These are phyloP conservation scores for Zapus hudsonius DNA, from an alignment of 2,113 vertebrate genomes.

Conservation along the genomic window DNA sequence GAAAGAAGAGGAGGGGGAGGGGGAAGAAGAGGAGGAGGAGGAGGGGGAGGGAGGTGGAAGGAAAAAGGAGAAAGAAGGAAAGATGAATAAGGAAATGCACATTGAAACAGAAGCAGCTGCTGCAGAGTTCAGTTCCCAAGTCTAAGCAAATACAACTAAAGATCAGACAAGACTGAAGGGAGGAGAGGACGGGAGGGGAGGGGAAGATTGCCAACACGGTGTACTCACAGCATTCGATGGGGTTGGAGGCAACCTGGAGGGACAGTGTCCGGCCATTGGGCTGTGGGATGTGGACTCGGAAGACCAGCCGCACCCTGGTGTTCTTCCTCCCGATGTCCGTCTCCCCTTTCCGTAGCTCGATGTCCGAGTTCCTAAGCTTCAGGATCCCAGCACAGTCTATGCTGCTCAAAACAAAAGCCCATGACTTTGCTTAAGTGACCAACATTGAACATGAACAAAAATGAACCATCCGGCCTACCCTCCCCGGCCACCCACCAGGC, in stretches of 20 bases:
- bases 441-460: background rate
- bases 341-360: slow-evolving; percentile 96
- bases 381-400: slow-evolving; percentile 97
- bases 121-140: too few species aligned
- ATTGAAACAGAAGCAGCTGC: background rate
- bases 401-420: slow-evolving; percentile 80
- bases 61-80: background rate
- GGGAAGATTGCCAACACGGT: background rate
- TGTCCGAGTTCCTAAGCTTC: slow-evolving; percentile 96
- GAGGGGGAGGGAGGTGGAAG: background rate
- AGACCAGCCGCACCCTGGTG: slow-evolving; percentile 94
- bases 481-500: too few species aligned
- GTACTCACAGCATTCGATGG: slow-evolving; percentile 97
- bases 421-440: background rate
- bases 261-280: slow-evolving; percentile 93
- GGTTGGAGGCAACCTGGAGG: slow-evolving; percentile 93
- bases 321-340: slow-evolving; percentile 97
- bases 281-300: slow-evolving; percentile 95
- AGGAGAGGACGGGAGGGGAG: background rate
- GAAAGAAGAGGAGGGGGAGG: background rate
- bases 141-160: background rate
- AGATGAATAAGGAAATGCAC: background rate
- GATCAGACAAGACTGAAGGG: background rate
- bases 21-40: background rate
- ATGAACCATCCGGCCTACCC: too few species aligned